Conservation (phyloP, 1,140 invertebrate genomes). For the Solenopsis invicta region DNA sequence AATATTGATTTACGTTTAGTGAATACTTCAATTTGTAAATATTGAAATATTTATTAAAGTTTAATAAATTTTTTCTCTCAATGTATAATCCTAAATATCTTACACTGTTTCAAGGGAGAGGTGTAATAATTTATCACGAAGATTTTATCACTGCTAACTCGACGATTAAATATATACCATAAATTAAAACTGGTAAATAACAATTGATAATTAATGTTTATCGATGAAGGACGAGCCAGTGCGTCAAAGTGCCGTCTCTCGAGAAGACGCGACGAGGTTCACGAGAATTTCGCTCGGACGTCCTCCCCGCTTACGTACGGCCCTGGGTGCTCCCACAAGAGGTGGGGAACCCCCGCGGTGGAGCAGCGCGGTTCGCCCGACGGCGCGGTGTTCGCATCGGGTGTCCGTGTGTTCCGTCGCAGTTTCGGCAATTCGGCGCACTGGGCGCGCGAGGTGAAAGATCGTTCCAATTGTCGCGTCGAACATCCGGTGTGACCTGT, state of each 20-base stretch:
- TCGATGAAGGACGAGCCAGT: background rate
- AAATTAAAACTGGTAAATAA: background rate
- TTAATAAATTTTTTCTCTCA: too few relatives aligned
- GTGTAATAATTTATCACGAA: background rate
- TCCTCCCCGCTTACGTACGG: conserved; percentile 38
- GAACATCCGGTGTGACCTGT: background rate
- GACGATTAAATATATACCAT: background rate
- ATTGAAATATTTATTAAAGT: too few relatives aligned
- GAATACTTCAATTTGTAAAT: too few relatives aligned
- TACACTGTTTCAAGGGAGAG: background rate
- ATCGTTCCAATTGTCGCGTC: background rate
- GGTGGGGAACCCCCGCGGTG: conserved; percentile 57
- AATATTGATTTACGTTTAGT: too few relatives aligned
- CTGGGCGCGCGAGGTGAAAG: background rate
- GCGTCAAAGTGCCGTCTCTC: too few relatives aligned
- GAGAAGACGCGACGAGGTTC: background rate
- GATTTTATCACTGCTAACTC: background rate
- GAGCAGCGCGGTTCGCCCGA: conserved; percentile 65
- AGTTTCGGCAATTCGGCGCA: conserved; percentile 62
- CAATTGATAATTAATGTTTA: background rate
- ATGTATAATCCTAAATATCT: too few relatives aligned
- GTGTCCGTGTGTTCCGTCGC: conserved; percentile 52
- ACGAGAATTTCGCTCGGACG: background rate
- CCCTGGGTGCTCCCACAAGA: conserved; percentile 29
- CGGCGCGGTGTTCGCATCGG: conserved; percentile 51